Conservation (phyloP, 2,113 vertebrate species). For the Ochotona curzoniae region DNA sequence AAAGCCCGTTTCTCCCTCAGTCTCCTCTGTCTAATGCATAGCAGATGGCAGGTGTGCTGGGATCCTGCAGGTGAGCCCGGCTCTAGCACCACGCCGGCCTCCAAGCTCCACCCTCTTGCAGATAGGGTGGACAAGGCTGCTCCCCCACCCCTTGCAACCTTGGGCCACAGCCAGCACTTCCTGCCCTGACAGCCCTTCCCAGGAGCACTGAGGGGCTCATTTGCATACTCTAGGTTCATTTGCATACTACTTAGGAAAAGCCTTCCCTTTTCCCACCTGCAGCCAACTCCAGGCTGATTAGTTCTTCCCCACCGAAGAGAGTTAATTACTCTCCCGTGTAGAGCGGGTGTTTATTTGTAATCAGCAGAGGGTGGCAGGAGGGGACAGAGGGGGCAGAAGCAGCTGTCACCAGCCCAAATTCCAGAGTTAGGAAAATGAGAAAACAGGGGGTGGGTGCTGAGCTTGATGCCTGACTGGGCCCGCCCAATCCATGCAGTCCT, state of each 20-base stretch:
- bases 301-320: constrained; percentile 81
- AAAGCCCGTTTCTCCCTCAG: background rate
- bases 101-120: no score
- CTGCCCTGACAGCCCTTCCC: background rate
- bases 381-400: constrained; percentile 2
- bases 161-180: background rate
- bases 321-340: constrained; percentile 83
- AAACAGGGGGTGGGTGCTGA: rapidly evolving
- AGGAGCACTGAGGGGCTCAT: constrained; percentile 20
- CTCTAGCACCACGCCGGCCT: background rate
- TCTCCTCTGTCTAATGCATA: background rate
- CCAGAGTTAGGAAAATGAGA: background rate
- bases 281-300: constrained; percentile 85
- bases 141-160: background rate
- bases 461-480: background rate
- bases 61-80: background rate
- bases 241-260: constrained; percentile 74
- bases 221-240: constrained; percentile 72
- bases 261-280: constrained; percentile 65
- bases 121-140: background rate
- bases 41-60: background rate
- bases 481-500: background rate
- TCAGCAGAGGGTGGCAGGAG: constrained; percentile 78
- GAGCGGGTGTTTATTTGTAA: constrained; percentile 74
- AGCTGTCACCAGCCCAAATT: constrained; percentile 64